Base-by-base conservation (phyloP, 2,797 vertebrate species). In the Thripadectes ignobilis region DNA sequence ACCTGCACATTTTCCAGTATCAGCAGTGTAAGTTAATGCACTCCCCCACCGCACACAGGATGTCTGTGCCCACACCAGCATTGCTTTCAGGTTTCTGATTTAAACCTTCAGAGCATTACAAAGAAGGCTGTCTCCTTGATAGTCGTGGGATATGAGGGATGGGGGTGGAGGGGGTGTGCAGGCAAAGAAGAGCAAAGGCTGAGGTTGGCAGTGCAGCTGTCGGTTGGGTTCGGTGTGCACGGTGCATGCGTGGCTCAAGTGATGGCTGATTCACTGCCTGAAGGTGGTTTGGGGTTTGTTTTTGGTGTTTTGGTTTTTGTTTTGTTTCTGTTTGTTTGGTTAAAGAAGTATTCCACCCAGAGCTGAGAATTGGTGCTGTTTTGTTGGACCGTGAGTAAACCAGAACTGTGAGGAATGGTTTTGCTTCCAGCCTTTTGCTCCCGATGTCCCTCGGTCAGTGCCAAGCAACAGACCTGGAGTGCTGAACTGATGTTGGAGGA, bases 361-460 rank as follows among this genome's bases (percentile, higher is more conserved):
- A 71, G 41, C 32, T 36, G 41, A 86, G 68, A 88, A 48, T 7
- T 67, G 52, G 8, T 71, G 32, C 48, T 3, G 1, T 81, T 91
- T 36, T 1, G 1, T 30, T 78, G 48, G 43, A 20, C 59, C 65
- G 1, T 41, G 43, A 84, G 46, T 74, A 81, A 85, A 67, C 13
- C 41, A 45, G 67, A 74, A 29, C 18, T 65, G 58, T 0, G 3
- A 86, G 41, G 61, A 78, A 23, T 49, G 24, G 20, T 38, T 88
- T 81, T 63, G 30, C 59, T 94, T 58, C 34, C 52, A 77, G 23
- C 17, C 23, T 65, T 58, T 65, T 23, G 12, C 39, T 55, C 5
- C 26, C 46, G 46, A 38, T 34, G 12, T 72, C n/a, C 4, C 0
- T 19, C 0, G 0, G 36, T 51, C 23, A 13, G 0, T 2, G 10